Conservation (phyloP, 2,888 invertebrate genomes). For the Drosophila basisetae region DNA sequence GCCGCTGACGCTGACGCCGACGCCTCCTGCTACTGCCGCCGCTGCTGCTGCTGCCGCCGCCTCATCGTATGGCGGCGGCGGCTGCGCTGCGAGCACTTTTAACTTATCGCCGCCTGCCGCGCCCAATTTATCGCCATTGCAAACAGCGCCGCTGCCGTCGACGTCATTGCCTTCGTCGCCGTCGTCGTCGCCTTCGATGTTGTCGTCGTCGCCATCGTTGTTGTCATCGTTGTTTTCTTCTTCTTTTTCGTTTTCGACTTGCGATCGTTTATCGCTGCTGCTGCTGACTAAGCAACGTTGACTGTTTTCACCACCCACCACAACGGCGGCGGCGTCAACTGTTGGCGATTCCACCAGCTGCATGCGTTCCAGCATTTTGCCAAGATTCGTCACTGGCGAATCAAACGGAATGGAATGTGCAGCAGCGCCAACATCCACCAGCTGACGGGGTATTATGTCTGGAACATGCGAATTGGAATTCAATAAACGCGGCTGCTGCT, state of each 20-base stretch:
- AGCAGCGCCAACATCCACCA: conserved; percentile 34
- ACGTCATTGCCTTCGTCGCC: conserved; percentile 34
- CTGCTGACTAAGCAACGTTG: conserved; percentile 61
- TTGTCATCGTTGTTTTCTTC: conserved; percentile 30
- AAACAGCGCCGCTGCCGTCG: conserved; percentile 27
- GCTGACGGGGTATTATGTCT: conserved; percentile 85
- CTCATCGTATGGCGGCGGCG: conserved; percentile 41
- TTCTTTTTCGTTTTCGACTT: conserved; percentile 28
- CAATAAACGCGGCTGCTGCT: conserved; percentile 25
- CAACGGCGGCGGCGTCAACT: conserved; percentile 3
- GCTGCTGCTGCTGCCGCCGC: conserved; percentile 25
- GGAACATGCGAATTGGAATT: conserved; percentile 71
- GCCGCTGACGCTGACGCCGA: conserved; percentile 76
- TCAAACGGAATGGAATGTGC: conserved; percentile 55
- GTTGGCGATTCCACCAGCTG: conserved; percentile 65
- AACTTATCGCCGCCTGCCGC: conserved; percentile 65
- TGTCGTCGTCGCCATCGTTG: conserved; percentile 19
- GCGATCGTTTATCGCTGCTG: conserved; percentile 36
- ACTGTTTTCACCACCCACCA: conserved; percentile 23
- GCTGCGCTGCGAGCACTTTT: conserved; percentile 46
- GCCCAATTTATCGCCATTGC: conserved; percentile 68
- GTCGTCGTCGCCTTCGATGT: conserved; percentile 24
- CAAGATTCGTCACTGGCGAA: conserved; percentile 82
- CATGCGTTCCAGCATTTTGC: conserved; percentile 79
- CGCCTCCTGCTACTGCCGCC: conserved; percentile 40